phyloP scores from a whole-genome alignment of 2,888 invertebrate species.

The Carpatolechia fugitivella region DNA sequence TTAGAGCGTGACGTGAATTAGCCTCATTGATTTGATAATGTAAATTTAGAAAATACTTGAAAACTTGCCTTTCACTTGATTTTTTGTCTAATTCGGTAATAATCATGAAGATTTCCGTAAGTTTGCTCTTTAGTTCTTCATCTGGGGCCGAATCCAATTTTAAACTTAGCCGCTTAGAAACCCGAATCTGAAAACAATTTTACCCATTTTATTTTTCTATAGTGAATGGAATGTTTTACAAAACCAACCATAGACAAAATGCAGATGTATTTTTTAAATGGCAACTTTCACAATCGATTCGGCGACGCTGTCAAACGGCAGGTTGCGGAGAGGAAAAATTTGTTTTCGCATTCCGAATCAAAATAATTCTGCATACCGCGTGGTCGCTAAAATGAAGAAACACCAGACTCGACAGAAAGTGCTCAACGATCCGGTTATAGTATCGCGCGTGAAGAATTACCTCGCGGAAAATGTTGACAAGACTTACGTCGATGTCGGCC shows the following conservation, averaged over 20 bases:
- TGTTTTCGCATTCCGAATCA: constrained; percentile 10
- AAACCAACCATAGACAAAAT: constrained; percentile 26
- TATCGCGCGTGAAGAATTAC: constrained; percentile 84
- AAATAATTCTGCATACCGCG: not conserved
- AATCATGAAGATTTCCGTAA: constrained; percentile 52
- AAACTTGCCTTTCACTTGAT: constrained; percentile 46
- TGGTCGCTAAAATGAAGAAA: constrained; percentile 60
- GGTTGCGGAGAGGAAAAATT: not conserved
- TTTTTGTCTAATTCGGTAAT: constrained; percentile 48
- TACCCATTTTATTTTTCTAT: not conserved
- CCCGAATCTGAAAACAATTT: constrained; percentile 28
- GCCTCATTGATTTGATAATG: no score
- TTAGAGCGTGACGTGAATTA: no score
- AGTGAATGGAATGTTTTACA: constrained; percentile 7
- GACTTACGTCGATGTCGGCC: constrained; percentile 89
- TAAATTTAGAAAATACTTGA: no score
- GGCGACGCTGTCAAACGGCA: constrained; percentile 39
- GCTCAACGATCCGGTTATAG: constrained; percentile 77
- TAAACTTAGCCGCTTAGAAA: constrained; percentile 39
- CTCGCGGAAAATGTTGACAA: constrained; percentile 89
- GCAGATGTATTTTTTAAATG: constrained; percentile 24
- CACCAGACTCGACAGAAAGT: constrained; percentile 71
- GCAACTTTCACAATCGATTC: constrained; percentile 60
- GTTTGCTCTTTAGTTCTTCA: constrained; percentile 46
- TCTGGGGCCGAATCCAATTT: constrained; percentile 54